These are phyloP conservation scores for Cyrtorhinus lividipennis DNA, from an alignment of 1,140 invertebrate species.

Conservation along the genomic window DNA sequence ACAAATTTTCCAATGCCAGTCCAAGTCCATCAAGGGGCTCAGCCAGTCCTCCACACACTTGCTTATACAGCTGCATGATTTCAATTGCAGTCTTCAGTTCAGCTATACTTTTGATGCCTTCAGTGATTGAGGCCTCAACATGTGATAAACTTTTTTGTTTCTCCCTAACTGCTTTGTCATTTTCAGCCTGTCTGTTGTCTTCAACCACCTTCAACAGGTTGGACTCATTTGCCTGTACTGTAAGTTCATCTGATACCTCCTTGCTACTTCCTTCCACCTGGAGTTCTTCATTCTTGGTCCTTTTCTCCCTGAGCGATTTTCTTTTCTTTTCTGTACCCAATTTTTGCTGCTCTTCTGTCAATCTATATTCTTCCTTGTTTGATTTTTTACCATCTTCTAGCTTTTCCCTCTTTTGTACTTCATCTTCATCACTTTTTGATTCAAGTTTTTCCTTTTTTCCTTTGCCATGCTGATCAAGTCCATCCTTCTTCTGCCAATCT, in stretches of 20 bases:
- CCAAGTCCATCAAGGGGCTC: neutral
- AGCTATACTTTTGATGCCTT: neutral
- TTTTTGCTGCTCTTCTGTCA: no score
- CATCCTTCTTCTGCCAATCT: no score
- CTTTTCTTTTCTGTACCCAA: no score
- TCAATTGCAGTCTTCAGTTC: neutral
- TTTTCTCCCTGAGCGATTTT: neutral
- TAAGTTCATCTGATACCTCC: constrained; percentile 15
- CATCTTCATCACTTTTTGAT: no score
- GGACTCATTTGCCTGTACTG: neutral
- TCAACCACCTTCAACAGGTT: neutral
- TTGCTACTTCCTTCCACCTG: constrained; percentile 15
- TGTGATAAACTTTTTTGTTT: constrained; percentile 6
- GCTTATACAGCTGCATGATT: neutral
- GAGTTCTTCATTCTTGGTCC: constrained; percentile 6
- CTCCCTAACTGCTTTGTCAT: neutral
- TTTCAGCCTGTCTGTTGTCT: constrained; percentile 11
- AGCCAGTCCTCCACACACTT: neutral
- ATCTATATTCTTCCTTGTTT: no score
- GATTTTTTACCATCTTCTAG: no score
- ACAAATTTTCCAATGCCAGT: neutral
- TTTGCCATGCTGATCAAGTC: no score
- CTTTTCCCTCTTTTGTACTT: no score
- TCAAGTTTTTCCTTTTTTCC: no score
- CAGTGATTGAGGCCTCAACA: neutral